Evolutionary conservation across 2,113 vertebrate species (phyloP).

Genomic region (Sterna hirundo): DNA sequence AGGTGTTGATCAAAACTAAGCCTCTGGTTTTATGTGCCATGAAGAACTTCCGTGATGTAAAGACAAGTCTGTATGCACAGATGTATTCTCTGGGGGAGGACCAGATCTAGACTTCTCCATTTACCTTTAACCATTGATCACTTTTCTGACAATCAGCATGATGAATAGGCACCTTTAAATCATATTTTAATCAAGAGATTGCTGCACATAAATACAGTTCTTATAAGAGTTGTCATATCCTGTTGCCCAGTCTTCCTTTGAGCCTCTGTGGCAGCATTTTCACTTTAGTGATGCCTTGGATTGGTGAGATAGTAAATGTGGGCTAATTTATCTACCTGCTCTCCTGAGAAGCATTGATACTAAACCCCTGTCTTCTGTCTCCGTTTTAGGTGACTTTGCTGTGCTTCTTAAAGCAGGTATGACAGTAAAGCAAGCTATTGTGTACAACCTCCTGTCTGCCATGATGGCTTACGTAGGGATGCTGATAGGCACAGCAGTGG

Average conservation of each 20-base stretch:
- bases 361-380: background rate
- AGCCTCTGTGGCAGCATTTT: background rate
- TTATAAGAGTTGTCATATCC: background rate
- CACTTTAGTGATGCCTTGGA: background rate
- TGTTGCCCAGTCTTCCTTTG: background rate
- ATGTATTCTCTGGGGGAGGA: background rate
- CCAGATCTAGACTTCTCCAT: background rate
- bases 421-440: constrained; percentile 95
- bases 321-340: fast-evolving
- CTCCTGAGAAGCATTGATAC: background rate
- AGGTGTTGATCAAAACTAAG: background rate
- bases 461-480: constrained; percentile 97
- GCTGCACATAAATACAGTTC: background rate
- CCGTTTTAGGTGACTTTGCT: constrained; percentile 90
- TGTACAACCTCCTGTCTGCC: constrained; percentile 96
- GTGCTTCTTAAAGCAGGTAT: constrained; percentile 97
- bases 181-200: background rate
- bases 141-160: background rate
- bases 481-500: constrained; percentile 93
- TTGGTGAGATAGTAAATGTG: background rate
- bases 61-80: background rate
- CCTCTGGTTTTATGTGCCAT: background rate
- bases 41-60: background rate
- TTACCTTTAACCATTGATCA: background rate
- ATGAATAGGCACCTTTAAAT: background rate